A percentile compares a stretch with the other conserved stretches of the same genome.
Evolutionary conservation across 2,888 invertebrate genomes (phyloP).

Genomic region (Heterodera filipjevi): DNA sequence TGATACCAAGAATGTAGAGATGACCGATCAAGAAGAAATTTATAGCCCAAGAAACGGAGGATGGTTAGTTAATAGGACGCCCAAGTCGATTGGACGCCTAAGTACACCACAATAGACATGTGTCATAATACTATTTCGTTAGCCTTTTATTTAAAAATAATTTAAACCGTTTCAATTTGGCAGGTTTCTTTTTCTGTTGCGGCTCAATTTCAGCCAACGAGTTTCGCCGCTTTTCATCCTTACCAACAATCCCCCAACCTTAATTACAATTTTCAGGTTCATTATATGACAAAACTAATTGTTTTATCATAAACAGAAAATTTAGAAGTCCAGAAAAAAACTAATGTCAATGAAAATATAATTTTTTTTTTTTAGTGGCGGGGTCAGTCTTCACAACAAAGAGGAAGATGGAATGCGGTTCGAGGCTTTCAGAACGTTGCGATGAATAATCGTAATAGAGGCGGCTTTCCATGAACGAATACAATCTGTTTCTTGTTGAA

Average conservation of each 20-base stretch:
- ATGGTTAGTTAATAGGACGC: no score
- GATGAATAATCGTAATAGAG: neutral
- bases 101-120: no score
- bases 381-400: neutral
- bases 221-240: neutral
- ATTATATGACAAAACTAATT: no score
- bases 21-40: no score
- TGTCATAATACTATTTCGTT: neutral
- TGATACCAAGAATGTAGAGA: no score
- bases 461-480: neutral
- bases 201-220: neutral
- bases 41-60: no score
- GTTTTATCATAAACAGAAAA: no score
- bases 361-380: neutral
- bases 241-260: conserved; percentile 1
- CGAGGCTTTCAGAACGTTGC: neutral
- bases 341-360: no score
- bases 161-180: neutral
- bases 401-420: neutral
- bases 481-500: no score
- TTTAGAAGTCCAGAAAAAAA: neutral
- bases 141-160: neutral
- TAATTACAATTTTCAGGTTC: no score
- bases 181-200: neutral
- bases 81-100: no score